Evolutionary conservation across 2,797 vertebrate species (phyloP).

Genomic region (Malacoraja senta): DNA sequence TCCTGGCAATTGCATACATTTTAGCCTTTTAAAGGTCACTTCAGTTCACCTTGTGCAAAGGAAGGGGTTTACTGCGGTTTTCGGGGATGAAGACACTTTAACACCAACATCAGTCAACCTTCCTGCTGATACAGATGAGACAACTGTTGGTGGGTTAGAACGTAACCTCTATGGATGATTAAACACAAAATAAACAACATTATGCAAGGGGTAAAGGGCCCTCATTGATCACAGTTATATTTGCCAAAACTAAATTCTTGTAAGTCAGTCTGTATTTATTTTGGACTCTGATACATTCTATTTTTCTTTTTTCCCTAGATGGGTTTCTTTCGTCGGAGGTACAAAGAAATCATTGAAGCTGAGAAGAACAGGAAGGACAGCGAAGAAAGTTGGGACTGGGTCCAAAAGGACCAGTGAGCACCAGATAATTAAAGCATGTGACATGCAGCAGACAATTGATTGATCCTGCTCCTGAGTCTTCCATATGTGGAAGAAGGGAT

Average conservation of each 20-base stretch:
- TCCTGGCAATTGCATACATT: background rate
- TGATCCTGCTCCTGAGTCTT: conserved; percentile 81
- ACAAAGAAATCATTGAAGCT: conserved; percentile 94
- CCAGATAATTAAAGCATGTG: conserved; percentile 54
- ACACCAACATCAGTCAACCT: background rate
- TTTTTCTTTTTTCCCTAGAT: conserved; percentile 63
- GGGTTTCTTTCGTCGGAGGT: conserved; percentile 95
- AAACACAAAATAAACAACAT: background rate
- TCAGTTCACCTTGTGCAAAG: background rate
- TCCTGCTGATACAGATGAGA: background rate
- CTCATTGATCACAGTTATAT: background rate
- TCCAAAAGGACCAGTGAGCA: conserved; percentile 88
- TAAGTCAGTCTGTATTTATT: background rate
- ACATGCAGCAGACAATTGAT: conserved; percentile 54
- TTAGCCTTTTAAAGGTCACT: background rate
- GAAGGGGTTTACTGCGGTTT: background rate
- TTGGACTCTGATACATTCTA: background rate
- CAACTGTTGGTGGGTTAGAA: background rate
- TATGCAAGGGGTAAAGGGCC: background rate
- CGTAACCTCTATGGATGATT: background rate
- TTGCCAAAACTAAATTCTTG: background rate
- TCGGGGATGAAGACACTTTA: background rate
- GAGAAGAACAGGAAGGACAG: conserved; percentile 95
- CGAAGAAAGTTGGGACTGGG: conserved; percentile 96
- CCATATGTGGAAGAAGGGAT: conserved; percentile 99